These are phyloP conservation scores for Hippopotamyrus pictus DNA, from an alignment of 2,797 vertebrate species.

Conservation along the genomic window DNA sequence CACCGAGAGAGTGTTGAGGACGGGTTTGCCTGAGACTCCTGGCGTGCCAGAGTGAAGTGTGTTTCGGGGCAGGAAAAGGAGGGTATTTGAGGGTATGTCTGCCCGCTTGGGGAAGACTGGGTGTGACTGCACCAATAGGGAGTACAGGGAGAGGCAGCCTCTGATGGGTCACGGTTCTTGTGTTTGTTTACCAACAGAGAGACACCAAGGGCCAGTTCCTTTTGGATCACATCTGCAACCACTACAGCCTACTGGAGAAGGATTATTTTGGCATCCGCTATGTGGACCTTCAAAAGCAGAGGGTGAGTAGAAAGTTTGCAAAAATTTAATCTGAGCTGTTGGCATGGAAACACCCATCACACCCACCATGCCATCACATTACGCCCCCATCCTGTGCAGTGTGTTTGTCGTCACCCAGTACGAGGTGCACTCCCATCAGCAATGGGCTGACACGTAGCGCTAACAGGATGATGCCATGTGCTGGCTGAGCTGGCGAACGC, in stretches of 20 bases:
- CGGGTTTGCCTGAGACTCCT: not conserved
- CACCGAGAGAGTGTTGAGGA: not conserved
- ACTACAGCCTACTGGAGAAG: conserved; percentile 92
- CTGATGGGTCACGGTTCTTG: conserved; percentile 3
- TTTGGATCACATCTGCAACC: conserved; percentile 91
- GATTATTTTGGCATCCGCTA: conserved; percentile 98
- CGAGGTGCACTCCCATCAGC: not conserved
- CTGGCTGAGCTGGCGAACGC: not conserved
- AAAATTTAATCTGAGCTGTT: not conserved
- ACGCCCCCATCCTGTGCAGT: not conserved
- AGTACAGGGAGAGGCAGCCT: not conserved
- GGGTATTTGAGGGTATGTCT: not conserved
- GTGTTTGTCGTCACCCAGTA: not conserved
- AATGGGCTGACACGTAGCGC: not conserved
- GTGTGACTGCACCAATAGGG: too few species aligned
- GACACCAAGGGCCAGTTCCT: conserved; percentile 95
- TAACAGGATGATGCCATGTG: not conserved
- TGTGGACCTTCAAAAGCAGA: conserved; percentile 92
- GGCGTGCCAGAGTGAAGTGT: too few species aligned
- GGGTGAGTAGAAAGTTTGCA: conserved; percentile 65
- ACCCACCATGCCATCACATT: not conserved
- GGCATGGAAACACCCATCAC: conserved; percentile 1
- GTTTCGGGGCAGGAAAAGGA: not conserved
- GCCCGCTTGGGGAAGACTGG: not conserved
- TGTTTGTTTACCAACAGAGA: conserved; percentile 68